Percentiles rank a stretch among this genome's conserved stretches.
These are phyloP conservation scores for Dryobates pubescens DNA, from an alignment of 2,797 vertebrate genomes.

Conservation along the genomic window DNA sequence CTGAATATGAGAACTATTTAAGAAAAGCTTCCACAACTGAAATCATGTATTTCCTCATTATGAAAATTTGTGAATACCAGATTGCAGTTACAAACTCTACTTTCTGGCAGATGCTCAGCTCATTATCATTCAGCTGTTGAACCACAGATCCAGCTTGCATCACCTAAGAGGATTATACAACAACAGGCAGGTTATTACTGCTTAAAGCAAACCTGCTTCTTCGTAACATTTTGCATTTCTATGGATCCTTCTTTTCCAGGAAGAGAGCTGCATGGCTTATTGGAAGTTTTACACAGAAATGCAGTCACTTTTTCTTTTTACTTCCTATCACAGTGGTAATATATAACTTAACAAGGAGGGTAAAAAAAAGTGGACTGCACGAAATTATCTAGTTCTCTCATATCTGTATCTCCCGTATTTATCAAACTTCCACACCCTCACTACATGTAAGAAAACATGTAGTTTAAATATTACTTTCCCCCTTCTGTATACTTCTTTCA, in stretches of 20 bases:
- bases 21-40: background rate
- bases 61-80: background rate
- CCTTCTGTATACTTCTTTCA: too few relatives aligned
- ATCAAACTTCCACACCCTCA: background rate
- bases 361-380: background rate
- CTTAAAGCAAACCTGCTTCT: background rate
- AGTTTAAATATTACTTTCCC: background rate
- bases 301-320: background rate
- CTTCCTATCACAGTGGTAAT: background rate
- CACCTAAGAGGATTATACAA: conserved; percentile 35
- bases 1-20: background rate
- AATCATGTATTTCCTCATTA: background rate
- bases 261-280: background rate
- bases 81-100: background rate
- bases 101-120: conserved; percentile 23
- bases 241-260: background rate
- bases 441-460: background rate
- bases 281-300: background rate
- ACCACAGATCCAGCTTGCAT: background rate
- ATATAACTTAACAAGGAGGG: background rate
- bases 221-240: background rate
- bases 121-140: background rate
- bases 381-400: background rate
- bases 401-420: background rate
- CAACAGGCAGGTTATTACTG: conserved; percentile 11